phyloP scores from a whole-genome alignment of 2,797 vertebrate species.

The Mus minutoides region DNA sequence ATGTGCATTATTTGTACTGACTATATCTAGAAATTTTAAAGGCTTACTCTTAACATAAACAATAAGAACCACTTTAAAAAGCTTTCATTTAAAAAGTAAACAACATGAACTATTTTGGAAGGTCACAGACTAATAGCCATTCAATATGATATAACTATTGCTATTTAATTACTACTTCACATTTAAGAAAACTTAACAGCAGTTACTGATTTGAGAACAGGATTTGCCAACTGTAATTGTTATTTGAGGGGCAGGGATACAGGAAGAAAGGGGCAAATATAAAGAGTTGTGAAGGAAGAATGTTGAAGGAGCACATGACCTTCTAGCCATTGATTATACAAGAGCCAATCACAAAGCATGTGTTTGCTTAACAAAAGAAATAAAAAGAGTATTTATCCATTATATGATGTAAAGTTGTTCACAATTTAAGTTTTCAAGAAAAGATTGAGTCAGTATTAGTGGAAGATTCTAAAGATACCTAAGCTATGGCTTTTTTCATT shows the following conservation, averaged over 20 bases:
- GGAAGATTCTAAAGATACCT: conserved; percentile 4
- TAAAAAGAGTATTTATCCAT: conserved; percentile 50
- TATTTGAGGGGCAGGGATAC: not conserved
- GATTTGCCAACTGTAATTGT: conserved; percentile 28
- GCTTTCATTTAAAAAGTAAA: conserved; percentile 48
- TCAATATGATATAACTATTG: conserved; percentile 52
- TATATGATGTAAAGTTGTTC: conserved; percentile 25
- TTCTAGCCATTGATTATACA: conserved; percentile 36
- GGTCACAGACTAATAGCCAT: conserved; percentile 6
- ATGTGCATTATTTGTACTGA: conserved; percentile 50
- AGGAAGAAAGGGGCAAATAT: not conserved
- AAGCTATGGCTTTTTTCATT: not conserved
- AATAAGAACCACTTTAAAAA: conserved; percentile 57
- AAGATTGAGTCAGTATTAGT: not conserved
- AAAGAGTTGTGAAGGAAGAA: not conserved
- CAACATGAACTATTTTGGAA: conserved; percentile 37
- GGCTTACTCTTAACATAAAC: conserved; percentile 51
- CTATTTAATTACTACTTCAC: conserved; percentile 54
- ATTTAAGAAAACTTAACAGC: conserved; percentile 62
- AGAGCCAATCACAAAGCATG: conserved; percentile 40
- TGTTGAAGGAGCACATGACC: not conserved
- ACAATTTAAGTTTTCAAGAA: conserved; percentile 58
- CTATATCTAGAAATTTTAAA: conserved; percentile 51
- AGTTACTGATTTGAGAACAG: conserved; percentile 31
- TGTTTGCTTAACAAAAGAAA: conserved; percentile 46